Evolutionary conservation across 2,113 vertebrate species (phyloP).

Genomic region (Abramis brama): DNA sequence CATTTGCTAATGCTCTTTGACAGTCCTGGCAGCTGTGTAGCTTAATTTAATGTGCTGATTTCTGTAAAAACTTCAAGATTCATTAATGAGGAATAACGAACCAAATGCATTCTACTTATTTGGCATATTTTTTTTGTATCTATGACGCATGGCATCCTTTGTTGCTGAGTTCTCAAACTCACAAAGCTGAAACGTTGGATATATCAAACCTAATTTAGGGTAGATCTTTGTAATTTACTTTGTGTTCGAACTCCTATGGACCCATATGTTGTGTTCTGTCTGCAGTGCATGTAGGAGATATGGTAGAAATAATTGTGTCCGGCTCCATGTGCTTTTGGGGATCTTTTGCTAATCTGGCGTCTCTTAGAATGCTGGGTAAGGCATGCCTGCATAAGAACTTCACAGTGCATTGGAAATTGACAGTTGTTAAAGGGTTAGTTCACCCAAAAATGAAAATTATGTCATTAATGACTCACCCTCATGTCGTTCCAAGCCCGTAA

Average conservation of each 20-base stretch:
- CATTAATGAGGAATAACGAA: conserved; percentile 27
- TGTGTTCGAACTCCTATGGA: not conserved
- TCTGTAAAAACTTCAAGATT: conserved; percentile 18
- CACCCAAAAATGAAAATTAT: too few relatives aligned
- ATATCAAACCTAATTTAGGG: not conserved
- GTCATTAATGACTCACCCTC: too few relatives aligned
- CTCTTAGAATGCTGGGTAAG: not conserved
- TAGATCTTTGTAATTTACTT: not conserved
- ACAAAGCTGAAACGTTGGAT: not conserved
- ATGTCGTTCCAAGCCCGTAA: too few relatives aligned
- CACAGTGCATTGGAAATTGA: conserved; percentile 1
- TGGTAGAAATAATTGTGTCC: not conserved
- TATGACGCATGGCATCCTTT: not conserved
- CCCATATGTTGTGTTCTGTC: not conserved
- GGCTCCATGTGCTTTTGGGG: not conserved
- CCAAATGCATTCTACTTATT: conserved; percentile 13
- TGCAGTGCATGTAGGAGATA: too few relatives aligned
- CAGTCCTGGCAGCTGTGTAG: conserved; percentile 4
- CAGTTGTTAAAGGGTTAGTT: not conserved
- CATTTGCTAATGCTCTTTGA: conserved; percentile 28
- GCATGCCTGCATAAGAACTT: not conserved
- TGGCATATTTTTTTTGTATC: not conserved
- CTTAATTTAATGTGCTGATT: conserved; percentile 31
- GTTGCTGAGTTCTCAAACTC: not conserved
- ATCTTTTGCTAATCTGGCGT: not conserved